Base-by-base conservation (phyloP, 2,113 vertebrate species). In the Vanacampus margaritifer region DNA sequence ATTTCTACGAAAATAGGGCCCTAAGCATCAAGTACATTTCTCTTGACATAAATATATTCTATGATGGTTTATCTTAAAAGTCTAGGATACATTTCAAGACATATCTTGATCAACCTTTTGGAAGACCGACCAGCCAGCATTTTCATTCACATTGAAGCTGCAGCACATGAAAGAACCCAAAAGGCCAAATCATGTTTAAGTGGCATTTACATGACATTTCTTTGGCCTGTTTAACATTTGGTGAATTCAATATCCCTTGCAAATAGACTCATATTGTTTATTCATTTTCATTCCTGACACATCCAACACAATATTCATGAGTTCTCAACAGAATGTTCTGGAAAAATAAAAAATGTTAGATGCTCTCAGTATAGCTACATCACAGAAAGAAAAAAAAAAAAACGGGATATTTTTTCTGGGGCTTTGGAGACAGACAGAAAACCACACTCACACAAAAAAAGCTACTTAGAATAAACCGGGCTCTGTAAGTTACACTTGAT, bases 161-260 rank as follows among this genome's bases (percentile, higher is more conserved):
- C 74, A 75, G 23, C 54, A 64, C 69, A 88, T 87, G 86, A 88
- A 88, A 82, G 79, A 76, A 82, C 81, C 73, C 71, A 79, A 90
- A 91, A 90, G 89, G 89, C 84, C 88, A 90, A 84, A 82, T 84
- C 82, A 67, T 81, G 78, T 88, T 88, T 87, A 90, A 90, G 82
- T 88, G 90, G 82, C 89, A 90, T 89, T 90, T 90, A 88, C 85
- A 90, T 90, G 89, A 87, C 88, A 91, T 91, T 91, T 90, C 86
- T 87, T 83, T 85, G 83, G 86, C 81, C 87, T 88, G 80, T 82
- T 86, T 88, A 88, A 88, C 86, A 84, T 91, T 89, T 91, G 67
- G 79, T 74, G 75, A 77, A 75, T 80, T 80, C 85, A 68, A 81
- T 84, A 85, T 87, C 84, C 84, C 79, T 86, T 75, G 62, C 78